A percentile compares a stretch with the other conserved stretches of the same genome.
These are phyloP conservation scores for Drosophila athabasca DNA, from an alignment of 1,140 invertebrate species.

Conservation along the genomic window DNA sequence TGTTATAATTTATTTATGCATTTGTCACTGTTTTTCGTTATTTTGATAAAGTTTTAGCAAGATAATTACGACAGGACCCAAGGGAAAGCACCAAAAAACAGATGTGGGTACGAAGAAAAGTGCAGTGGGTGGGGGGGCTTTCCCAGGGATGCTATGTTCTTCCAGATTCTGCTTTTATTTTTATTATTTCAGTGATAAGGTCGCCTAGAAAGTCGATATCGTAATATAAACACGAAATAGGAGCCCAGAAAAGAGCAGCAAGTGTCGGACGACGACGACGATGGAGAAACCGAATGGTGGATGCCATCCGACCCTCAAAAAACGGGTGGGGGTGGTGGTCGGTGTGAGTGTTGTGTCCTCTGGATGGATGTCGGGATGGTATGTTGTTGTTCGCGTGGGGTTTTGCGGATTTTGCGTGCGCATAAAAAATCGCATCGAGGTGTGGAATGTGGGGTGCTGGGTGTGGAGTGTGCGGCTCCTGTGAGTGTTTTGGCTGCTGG, in stretches of 20 bases:
- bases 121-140: no score
- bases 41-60: constrained; percentile 78
- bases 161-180: background rate
- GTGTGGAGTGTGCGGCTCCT: constrained; percentile 23
- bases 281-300: constrained; percentile 41
- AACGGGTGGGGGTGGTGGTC: constrained; percentile 15
- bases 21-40: constrained; percentile 62
- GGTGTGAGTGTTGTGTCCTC: no score
- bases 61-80: constrained; percentile 68
- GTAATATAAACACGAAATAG: constrained; percentile 80
- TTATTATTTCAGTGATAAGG: constrained; percentile 60
- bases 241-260: constrained; percentile 63
- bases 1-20: constrained; percentile 75
- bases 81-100: constrained; percentile 18
- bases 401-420: constrained; percentile 66
- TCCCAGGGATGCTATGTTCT: background rate
- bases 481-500: constrained; percentile 45
- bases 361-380: background rate
- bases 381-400: constrained; percentile 60
- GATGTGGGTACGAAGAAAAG: background rate
- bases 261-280: constrained; percentile 14
- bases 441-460: constrained; percentile 1
- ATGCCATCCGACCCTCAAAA: constrained; percentile 50
- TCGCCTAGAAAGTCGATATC: constrained; percentile 72
- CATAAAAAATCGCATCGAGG: constrained; percentile 43